These are phyloP conservation scores for Deroplatys truncata DNA, from an alignment of 2,888 invertebrate species.

Conservation along the genomic window DNA sequence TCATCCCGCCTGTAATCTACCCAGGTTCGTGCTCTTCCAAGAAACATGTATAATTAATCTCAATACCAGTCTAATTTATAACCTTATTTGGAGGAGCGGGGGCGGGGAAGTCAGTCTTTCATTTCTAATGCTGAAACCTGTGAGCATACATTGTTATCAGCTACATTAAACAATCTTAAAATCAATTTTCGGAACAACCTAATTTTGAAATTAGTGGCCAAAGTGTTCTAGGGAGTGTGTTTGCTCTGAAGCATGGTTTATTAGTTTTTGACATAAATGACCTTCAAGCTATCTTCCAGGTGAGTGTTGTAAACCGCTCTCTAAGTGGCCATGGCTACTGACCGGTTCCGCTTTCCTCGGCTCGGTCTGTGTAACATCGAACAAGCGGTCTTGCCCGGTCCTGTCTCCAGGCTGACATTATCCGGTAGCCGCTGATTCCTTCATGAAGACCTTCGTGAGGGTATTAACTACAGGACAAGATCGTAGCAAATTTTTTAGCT, in stretches of 20 bases:
- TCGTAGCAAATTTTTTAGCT: no score
- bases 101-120: background rate
- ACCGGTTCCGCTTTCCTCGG: no score
- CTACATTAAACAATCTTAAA: background rate
- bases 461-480: no score
- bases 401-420: no score
- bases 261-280: background rate
- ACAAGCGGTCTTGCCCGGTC: no score
- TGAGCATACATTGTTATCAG: background rate
- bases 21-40: background rate
- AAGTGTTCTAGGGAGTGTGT: background rate
- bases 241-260: background rate
- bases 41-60: slow-evolving; percentile 14
- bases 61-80: slow-evolving; percentile 17
- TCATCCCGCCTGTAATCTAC: no score
- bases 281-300: no score
- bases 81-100: slow-evolving; percentile 1
- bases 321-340: no score
- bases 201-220: background rate
- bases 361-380: no score
- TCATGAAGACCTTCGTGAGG: no score
- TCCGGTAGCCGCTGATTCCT: no score
- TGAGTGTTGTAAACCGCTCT: background rate
- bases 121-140: background rate
- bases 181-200: background rate